Percentiles rank a stretch among this genome's conserved stretches.
Conservation (phyloP, 2,888 invertebrate genomes). For the Oxyteleia sp. region DNA sequence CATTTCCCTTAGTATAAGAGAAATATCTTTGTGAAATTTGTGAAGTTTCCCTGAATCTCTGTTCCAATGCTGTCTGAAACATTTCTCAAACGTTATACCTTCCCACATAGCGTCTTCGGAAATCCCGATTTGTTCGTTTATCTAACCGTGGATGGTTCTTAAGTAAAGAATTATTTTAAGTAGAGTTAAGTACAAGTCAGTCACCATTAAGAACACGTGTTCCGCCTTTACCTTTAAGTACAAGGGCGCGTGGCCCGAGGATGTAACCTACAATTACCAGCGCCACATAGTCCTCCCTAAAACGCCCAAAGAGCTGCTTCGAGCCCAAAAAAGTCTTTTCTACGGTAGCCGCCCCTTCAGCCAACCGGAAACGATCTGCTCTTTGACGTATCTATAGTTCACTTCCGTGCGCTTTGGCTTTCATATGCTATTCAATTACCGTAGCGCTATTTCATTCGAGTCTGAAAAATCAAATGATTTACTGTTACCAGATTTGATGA, state of each 20-base stretch:
- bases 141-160: not conserved
- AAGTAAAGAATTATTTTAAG: constrained; percentile 64
- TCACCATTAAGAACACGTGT: constrained; percentile 75
- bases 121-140: too few relatives aligned
- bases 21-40: too few relatives aligned
- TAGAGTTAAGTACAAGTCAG: constrained; percentile 66
- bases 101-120: too few relatives aligned
- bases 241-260: constrained; percentile 77
- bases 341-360: constrained; percentile 72
- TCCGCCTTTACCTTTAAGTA: constrained; percentile 74
- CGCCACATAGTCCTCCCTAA: constrained; percentile 74
- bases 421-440: constrained; percentile 52
- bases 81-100: too few relatives aligned
- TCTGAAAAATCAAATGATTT: constrained; percentile 53
- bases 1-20: too few relatives aligned
- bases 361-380: constrained; percentile 71
- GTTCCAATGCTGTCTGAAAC: too few relatives aligned
- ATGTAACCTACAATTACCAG: constrained; percentile 77
- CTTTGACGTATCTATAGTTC: constrained; percentile 58
- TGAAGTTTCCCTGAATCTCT: too few relatives aligned
- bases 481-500: constrained; percentile 51
- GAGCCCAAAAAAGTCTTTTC: constrained; percentile 68
- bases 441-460: constrained; percentile 57
- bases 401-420: constrained; percentile 48
- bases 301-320: constrained; percentile 68